These are phyloP conservation scores for Heliothis virescens DNA, from an alignment of 1,140 invertebrate genomes.

Conservation along the genomic window DNA sequence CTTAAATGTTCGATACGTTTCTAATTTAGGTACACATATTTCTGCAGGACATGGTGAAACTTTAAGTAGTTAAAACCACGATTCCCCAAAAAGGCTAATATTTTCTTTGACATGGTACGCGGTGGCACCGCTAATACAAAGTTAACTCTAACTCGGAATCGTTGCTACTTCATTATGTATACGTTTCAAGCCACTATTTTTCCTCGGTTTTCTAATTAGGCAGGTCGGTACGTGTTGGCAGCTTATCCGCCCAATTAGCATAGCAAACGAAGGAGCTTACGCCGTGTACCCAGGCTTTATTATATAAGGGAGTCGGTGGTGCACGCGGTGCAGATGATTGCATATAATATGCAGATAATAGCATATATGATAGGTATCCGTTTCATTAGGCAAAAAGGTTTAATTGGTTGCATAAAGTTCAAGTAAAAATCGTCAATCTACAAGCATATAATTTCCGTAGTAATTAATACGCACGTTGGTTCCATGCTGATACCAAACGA, in stretches of 20 bases:
- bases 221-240: constrained; percentile 54
- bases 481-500: too few relatives aligned
- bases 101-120: constrained; percentile 30
- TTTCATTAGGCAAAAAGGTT: constrained; percentile 1
- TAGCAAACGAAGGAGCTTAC: constrained; percentile 63
- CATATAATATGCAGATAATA: constrained; percentile 32
- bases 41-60: too few relatives aligned
- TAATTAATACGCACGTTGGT: too few relatives aligned
- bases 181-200: constrained; percentile 44
- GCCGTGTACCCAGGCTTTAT: constrained; percentile 52
- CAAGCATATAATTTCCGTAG: too few relatives aligned
- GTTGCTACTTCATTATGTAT: constrained; percentile 33
- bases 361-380: background rate
- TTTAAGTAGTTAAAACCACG: constrained; percentile 15
- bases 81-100: background rate
- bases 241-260: constrained; percentile 65
- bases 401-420: background rate
- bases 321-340: constrained; percentile 50
- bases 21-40: too few relatives aligned
- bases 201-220: constrained; percentile 55
- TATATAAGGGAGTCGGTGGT: constrained; percentile 58
- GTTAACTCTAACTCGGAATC: constrained; percentile 5
- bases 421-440: too few relatives aligned
- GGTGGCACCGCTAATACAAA: constrained; percentile 32
- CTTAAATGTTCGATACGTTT: too few relatives aligned